Percentiles rank a stretch among this genome's conserved stretches.
Evolutionary conservation across 2,888 invertebrate genomes (phyloP).

Genomic region (Epinotia ramella): DNA sequence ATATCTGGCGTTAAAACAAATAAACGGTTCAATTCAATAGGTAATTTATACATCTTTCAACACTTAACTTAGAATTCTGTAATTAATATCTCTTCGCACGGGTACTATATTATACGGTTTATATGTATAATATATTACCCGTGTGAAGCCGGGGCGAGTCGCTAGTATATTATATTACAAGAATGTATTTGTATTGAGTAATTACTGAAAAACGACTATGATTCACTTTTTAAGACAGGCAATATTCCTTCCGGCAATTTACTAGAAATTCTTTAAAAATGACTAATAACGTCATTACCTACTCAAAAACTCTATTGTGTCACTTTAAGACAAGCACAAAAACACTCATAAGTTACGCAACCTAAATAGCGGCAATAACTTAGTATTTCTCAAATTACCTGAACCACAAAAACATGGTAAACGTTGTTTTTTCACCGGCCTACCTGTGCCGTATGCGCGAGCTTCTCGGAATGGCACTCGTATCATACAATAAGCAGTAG

Average conservation of each 20-base stretch:
- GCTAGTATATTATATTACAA: too few relatives aligned
- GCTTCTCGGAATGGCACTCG: conserved; percentile 69
- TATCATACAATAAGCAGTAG: conserved; percentile 82
- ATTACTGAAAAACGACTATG: too few relatives aligned
- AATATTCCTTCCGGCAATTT: not conserved
- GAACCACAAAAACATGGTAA: conserved; percentile 30
- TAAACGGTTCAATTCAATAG: too few relatives aligned
- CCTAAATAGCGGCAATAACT: conserved; percentile 36
- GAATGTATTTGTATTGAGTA: too few relatives aligned
- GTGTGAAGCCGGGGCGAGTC: too few relatives aligned
- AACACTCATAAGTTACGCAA: conserved; percentile 18
- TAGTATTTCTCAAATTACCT: conserved; percentile 41
- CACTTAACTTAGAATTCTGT: too few relatives aligned
- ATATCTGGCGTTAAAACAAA: too few relatives aligned
- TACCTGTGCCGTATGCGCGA: conserved; percentile 56
- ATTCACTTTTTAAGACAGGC: too few relatives aligned
- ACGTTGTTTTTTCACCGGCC: conserved; percentile 48
- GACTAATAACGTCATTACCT: not conserved
- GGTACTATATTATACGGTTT: too few relatives aligned
- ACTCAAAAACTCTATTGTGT: not conserved
- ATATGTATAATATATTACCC: too few relatives aligned
- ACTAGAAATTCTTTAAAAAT: not conserved
- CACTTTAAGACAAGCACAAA: conserved; percentile 1
- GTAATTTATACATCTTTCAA: too few relatives aligned
- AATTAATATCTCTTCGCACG: too few relatives aligned